Evolutionary conservation across 1,140 invertebrate species (phyloP), one percentile per base, ranked within the genome.

Genomic region (Drosophila ficusphila): DNA sequence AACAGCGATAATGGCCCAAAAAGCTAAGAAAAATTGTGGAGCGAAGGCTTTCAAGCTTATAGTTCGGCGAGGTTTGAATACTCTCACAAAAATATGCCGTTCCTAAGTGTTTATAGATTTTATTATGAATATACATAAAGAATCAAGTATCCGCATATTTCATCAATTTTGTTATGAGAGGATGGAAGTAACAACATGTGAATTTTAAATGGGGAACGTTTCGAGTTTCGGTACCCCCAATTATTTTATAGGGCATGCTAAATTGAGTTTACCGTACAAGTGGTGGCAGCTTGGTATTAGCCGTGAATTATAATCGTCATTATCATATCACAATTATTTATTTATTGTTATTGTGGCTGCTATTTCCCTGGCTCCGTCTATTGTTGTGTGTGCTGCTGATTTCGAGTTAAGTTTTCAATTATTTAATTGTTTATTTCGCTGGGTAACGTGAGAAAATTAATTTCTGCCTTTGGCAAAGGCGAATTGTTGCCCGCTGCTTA

Each of bases 361-460:
- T 67, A 16, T 8, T 41, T 12, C 11, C 21, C 29, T 12, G n/a
- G 46, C 14, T 58, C 4, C 41, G 34, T 12, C 33, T 42, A 69
- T 42, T 69, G 53, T 70, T 71, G 31, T 25, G 14, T 34, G 21
- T 33, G 46, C 47, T 34, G 42, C 27, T 44, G 42, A 54, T 53
- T 72, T 48, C 57, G 31, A 48, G 51, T 65, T 74, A 65, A 57
- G 51, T 79, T 85, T 53, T 79, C 75, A 85, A 85, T 79, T 79
- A 85, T 79, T 78, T 83, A 83, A 85, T 85, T 74, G 79, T 57
- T 58, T 60, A 21, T 42, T 71, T 53, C 41, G 33, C 23, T 64
- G 48, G 41, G 71, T 51, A 81, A 76, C 79, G 79, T 85, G 79
- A 79, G 79, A 85, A 83, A 85, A 85, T 61, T 47, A 47, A 74